Conservation (phyloP, 2,888 invertebrate species). For the Drosophila cognata region DNA sequence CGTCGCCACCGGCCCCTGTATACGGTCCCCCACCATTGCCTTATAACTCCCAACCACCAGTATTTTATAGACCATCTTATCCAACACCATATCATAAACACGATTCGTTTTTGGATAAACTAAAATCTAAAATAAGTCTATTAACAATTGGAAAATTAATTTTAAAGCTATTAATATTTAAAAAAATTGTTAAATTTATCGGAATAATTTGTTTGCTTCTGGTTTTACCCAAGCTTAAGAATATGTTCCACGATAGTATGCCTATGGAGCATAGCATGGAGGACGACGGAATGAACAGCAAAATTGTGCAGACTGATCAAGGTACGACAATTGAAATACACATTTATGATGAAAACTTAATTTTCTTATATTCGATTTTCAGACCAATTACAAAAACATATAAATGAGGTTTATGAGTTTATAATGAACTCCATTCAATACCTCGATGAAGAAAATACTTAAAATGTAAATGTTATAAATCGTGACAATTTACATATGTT, state of each 20-base stretch:
- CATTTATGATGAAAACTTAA: background rate
- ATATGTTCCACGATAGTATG: conserved; percentile 66
- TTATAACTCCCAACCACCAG: conserved; percentile 86
- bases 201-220: conserved; percentile 90
- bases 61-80: conserved; percentile 67
- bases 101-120: conserved; percentile 87
- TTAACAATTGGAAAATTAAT: conserved; percentile 91
- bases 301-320: conserved; percentile 70
- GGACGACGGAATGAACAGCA: conserved; percentile 75
- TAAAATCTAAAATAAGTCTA: conserved; percentile 89
- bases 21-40: conserved; percentile 85
- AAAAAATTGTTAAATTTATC: conserved; percentile 92
- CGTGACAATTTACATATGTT: background rate
- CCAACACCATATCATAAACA: conserved; percentile 71
- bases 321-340: conserved; percentile 51
- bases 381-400: conserved; percentile 84
- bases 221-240: conserved; percentile 89
- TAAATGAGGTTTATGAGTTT: conserved; percentile 86
- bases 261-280: conserved; percentile 49
- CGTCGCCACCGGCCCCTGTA: conserved; percentile 83
- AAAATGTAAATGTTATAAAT: background rate
- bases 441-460: conserved; percentile 44
- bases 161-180: conserved; percentile 91
- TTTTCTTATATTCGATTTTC: conserved; percentile 40
- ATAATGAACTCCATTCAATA: conserved; percentile 83